Evolutionary conservation across 2,797 vertebrate genomes (phyloP), one percentile per base, ranked within the genome.

Genomic region (Crocidura indochinensis): DNA sequence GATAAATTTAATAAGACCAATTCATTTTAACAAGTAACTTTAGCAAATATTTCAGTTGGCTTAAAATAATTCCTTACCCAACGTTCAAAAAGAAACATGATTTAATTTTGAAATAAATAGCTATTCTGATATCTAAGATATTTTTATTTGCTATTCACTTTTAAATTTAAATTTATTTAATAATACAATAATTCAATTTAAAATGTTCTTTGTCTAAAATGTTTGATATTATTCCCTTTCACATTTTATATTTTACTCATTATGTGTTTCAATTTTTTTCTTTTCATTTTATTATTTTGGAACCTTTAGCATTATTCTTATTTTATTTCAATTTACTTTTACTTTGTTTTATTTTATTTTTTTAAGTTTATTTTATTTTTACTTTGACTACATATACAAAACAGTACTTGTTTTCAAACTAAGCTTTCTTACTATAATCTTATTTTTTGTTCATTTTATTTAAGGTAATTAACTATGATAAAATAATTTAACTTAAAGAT

Each of bases 21-120:
- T n/a, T 24, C 4, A 62, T 20, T 71, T 77, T 65, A 74, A 7
- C 62, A 68, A 74, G 1, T 62, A 22, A 82, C 62, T 31, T 84
- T 62, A 84, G 27, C 15, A 89, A 49, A 27, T 78, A 24, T 89
- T 49, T 80, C 27, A 65, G 24, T 27, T 56, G 19, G 19, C 53
- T 56, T 11, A 11, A 27, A 27, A 27, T 22, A 27, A 27, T 26
- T 60, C 56, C 27, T 65, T 27, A 10, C 64, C 64, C 24, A 65
- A 65, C 26, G 7, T 64, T 27, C 26, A 27, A 27, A 27, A 65
- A 65, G 26, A 38, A 38, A 56, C 53, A 14, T 56, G 9, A 64
- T 46, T 69, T 88, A 71, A 78, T 75, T 77, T n/a, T n/a, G n/a
- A n/a, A n/a, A n/a, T 44, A 73, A 76, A 69, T 68, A 82, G 14